These are phyloP conservation scores for Ara ararauna DNA, from an alignment of 2,797 vertebrate species.

Conservation along the genomic window DNA sequence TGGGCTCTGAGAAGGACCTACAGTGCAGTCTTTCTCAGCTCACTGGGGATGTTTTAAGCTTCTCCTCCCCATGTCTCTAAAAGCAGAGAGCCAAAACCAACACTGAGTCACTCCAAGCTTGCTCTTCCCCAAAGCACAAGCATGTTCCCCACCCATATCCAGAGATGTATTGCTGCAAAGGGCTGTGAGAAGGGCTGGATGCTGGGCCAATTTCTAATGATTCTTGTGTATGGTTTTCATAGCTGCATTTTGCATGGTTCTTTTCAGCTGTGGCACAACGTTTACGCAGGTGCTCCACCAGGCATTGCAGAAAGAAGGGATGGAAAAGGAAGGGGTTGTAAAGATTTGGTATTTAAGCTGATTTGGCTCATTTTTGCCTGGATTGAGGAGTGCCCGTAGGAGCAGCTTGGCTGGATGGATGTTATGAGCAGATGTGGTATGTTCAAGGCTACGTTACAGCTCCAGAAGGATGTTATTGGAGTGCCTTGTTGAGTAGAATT, in stretches of 20 bases:
- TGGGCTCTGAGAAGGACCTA: not conserved
- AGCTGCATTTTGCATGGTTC: not conserved
- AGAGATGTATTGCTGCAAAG: not conserved
- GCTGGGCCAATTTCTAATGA: not conserved
- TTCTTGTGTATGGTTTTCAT: not conserved
- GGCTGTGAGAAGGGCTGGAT: not conserved
- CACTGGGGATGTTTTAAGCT: constrained; percentile 47
- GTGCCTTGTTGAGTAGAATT: not conserved
- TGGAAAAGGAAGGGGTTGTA: not conserved
- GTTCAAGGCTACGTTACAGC: not conserved
- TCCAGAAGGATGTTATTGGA: not conserved
- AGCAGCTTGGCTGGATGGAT: not conserved
- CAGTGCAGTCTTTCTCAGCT: not conserved
- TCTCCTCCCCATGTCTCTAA: constrained; percentile 44
- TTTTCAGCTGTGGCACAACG: not conserved
- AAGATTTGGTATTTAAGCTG: not conserved
- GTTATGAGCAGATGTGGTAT: constrained; percentile 3
- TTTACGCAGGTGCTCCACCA: not conserved
- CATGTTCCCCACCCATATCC: constrained; percentile 35
- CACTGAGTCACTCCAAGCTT: constrained; percentile 62
- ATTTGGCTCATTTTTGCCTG: not conserved
- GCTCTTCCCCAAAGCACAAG: constrained; percentile 46
- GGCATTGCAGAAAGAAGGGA: not conserved
- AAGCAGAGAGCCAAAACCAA: constrained; percentile 61
- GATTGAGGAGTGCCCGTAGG: not conserved